Percentiles rank a stretch among this genome's conserved stretches.
Conservation (phyloP, 2,797 vertebrate genomes). For the Alauda arvensis region DNA sequence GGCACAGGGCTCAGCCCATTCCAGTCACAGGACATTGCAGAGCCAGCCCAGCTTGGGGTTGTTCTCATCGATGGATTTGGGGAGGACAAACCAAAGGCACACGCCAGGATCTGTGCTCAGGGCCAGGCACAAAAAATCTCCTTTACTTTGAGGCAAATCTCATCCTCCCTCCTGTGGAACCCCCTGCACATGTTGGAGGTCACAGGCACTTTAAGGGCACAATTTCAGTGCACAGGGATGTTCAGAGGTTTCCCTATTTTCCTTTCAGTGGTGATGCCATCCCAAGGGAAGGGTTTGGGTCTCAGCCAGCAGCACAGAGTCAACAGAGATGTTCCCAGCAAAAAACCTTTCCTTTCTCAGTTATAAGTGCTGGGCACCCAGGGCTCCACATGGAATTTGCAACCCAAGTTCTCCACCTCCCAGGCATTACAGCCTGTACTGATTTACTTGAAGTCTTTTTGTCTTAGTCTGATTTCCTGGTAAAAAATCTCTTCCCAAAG, state of each 20-base stretch:
- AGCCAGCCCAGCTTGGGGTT: not conserved
- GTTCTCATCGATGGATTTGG: not conserved
- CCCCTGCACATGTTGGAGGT: accelerated
- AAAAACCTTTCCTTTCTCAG: not conserved
- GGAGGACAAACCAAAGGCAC: not conserved
- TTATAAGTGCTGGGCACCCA: not conserved
- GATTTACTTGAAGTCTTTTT: not conserved
- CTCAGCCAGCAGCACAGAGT: not conserved
- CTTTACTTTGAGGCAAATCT: not conserved
- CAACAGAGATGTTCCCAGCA: not conserved
- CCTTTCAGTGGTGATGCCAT: accelerated
- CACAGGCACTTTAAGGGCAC: not conserved
- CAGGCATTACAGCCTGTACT: not conserved
- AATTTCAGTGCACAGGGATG: not conserved
- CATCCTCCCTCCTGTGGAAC: not conserved
- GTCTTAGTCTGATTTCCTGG: not conserved
- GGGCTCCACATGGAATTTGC: not conserved
- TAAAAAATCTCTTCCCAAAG: not conserved
- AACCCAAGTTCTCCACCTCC: not conserved
- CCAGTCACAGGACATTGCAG: accelerated
- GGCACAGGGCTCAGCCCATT: not conserved
- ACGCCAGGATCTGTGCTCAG: not conserved
- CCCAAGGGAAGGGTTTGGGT: not conserved
- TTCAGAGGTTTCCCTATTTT: not conserved
- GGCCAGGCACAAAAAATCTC: not conserved